Conservation (phyloP, 2,797 vertebrate genomes). For the Meriones psammophilus region DNA sequence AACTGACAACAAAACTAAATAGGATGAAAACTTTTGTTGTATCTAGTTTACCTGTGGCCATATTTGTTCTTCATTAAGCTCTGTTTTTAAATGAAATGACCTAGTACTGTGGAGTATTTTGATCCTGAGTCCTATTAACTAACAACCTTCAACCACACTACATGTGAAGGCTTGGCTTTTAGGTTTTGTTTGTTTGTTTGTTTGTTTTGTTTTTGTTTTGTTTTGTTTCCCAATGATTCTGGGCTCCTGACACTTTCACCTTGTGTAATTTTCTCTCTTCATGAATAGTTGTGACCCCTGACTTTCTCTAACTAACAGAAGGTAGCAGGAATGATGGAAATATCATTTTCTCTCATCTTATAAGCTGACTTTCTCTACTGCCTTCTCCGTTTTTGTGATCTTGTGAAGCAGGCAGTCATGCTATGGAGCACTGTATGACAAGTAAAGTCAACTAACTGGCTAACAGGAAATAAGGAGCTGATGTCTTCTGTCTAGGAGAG, state of each 20-base stretch:
- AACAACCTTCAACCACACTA: background rate
- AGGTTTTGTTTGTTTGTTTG: background rate
- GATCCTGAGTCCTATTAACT: background rate
- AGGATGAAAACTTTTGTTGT: background rate
- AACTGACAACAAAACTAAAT: background rate
- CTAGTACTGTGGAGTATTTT: background rate
- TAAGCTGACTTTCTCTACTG: background rate
- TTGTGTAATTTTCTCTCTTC: background rate
- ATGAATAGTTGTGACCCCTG: background rate
- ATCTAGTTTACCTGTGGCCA: background rate
- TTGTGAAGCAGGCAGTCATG: background rate
- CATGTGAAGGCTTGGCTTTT: background rate
- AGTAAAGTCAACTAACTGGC: background rate
- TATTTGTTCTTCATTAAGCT: background rate
- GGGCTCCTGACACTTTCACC: background rate
- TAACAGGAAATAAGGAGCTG: background rate
- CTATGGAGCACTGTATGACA: background rate
- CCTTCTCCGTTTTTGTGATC: background rate
- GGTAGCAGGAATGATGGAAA: background rate
- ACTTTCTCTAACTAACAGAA: slow-evolving; percentile 28
- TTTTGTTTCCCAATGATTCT: background rate
- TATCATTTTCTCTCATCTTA: background rate
- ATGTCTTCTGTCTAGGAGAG: background rate
- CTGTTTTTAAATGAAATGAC: background rate
- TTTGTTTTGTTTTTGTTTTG: too few relatives aligned